A percentile compares a stretch with the other conserved stretches of the same genome.
These are phyloP conservation scores for Trichogramma dendrolimi DNA, from an alignment of 2,888 invertebrate species.

Conservation along the genomic window DNA sequence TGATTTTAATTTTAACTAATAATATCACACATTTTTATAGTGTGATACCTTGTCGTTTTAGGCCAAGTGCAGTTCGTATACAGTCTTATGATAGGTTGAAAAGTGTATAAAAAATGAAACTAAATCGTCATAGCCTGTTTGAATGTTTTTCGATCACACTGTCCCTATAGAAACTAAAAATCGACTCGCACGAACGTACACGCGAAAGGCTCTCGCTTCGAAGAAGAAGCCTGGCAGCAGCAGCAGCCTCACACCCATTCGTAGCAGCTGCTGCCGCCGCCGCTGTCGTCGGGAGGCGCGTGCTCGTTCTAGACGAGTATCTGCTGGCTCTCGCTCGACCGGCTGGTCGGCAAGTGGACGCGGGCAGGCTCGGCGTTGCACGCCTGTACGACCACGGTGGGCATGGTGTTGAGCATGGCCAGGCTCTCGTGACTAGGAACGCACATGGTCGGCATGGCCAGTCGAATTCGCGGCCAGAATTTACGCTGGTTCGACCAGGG, in stretches of 20 bases:
- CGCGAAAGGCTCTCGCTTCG: not conserved
- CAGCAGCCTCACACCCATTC: constrained; percentile 35
- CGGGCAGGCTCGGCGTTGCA: constrained; percentile 33
- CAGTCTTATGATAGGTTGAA: too few relatives aligned
- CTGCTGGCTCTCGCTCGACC: constrained; percentile 49
- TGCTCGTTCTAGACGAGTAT: constrained; percentile 44
- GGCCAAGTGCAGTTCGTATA: too few relatives aligned
- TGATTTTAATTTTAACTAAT: too few relatives aligned
- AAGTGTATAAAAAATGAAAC: not conserved
- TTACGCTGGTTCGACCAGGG: constrained; percentile 41
- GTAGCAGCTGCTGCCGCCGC: too few relatives aligned
- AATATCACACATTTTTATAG: too few relatives aligned
- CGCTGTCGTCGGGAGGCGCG: too few relatives aligned
- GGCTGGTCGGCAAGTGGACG: constrained; percentile 33
- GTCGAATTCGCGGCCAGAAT: constrained; percentile 65
- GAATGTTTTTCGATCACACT: not conserved
- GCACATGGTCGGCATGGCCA: constrained; percentile 52
- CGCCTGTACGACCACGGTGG: constrained; percentile 48
- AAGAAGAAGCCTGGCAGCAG: constrained; percentile 55
- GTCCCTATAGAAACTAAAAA: not conserved
- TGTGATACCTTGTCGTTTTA: too few relatives aligned
- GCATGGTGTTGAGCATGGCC: constrained; percentile 34
- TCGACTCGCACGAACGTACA: not conserved
- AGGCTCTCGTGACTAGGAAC: constrained; percentile 22
- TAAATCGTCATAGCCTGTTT: not conserved